Base-by-base conservation (phyloP, 2,888 invertebrate species). In the Nomada ferruginata region DNA sequence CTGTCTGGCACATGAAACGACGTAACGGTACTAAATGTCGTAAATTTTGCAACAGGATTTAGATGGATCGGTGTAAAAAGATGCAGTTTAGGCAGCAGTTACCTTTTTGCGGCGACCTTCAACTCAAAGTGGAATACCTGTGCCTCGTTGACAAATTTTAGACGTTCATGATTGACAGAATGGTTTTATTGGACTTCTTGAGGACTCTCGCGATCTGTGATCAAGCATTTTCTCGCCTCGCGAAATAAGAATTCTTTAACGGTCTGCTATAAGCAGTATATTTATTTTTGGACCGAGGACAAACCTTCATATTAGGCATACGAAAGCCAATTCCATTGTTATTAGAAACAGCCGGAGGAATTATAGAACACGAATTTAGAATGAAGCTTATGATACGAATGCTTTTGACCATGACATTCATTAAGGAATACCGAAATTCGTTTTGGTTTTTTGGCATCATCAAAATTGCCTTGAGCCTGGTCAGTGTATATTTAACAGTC, bases 21-120 rank as follows among this genome's bases (percentile, higher is more conserved):
- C 29, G 59, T 83, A 85, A 83, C 84, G 84, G 88, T 81, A 85
- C 20, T 59, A 26, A 44, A 10, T 29, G 50, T 44, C 53, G 53
- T 69, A 77, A 71, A 73, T 68, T 63, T 69, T 60, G 64, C 29
- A 81, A 52, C 76, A 76, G 84, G 73, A 88, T 85, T 81, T 76
- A 63, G 79, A 81, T 36, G 36, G 36, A 36, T 36, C 36, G 36
- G 36, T 36, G 36, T 36, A 36, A 36, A 7, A 7, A 7, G 36
- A 36, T 36, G 7, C 36, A 36, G 36, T 36, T 36, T 5, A 1
- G 36, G 36, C 36, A 7, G 7, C 5, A 5, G 36, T 7, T 36
- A 7, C 36, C 36, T 36, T 36, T 36, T 36, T 5, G 36, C 36
- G 36, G 36, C 36, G 36, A 36, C 36, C 36, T 36, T 36, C 7